Evolutionary conservation across 2,113 vertebrate species (phyloP).

Genomic region (Axis porcinus): DNA sequence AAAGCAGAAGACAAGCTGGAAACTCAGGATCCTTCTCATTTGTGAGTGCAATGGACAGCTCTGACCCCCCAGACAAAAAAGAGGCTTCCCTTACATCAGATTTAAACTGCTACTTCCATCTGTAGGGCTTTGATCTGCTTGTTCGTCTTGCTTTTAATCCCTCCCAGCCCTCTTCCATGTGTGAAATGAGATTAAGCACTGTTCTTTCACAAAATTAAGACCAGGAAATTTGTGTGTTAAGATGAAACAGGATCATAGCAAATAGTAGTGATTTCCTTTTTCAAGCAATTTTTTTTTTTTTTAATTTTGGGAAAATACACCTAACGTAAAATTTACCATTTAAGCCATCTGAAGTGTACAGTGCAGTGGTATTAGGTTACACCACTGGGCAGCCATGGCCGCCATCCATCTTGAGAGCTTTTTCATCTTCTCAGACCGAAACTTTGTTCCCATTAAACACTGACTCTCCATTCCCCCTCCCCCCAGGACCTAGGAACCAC

Average conservation of each 20-base stretch:
- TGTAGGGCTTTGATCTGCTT: not conserved
- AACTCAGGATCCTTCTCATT: not conserved
- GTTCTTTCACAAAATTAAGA: not conserved
- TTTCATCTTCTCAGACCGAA: not conserved
- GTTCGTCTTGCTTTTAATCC: not conserved
- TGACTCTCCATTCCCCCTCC: not conserved
- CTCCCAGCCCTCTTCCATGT: not conserved
- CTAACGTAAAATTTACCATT: not conserved
- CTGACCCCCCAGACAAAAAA: not conserved
- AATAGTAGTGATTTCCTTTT: not conserved
- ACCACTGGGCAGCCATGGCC: not conserved
- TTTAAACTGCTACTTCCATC: not conserved
- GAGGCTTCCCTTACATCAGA: not conserved
- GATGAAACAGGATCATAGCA: not conserved
- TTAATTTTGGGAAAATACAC: not conserved
- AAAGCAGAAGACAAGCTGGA: not conserved
- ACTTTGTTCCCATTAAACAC: not conserved
- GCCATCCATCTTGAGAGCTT: not conserved
- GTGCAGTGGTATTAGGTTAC: not conserved
- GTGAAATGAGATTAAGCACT: not conserved
- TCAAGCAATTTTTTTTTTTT: not conserved
- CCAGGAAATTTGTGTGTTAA: not conserved
- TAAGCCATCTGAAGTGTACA: not conserved
- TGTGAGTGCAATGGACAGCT: not conserved
- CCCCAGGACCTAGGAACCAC: not conserved